These are phyloP conservation scores for Girardinus metallicus DNA, from an alignment of 2,797 vertebrate species.

Conservation along the genomic window DNA sequence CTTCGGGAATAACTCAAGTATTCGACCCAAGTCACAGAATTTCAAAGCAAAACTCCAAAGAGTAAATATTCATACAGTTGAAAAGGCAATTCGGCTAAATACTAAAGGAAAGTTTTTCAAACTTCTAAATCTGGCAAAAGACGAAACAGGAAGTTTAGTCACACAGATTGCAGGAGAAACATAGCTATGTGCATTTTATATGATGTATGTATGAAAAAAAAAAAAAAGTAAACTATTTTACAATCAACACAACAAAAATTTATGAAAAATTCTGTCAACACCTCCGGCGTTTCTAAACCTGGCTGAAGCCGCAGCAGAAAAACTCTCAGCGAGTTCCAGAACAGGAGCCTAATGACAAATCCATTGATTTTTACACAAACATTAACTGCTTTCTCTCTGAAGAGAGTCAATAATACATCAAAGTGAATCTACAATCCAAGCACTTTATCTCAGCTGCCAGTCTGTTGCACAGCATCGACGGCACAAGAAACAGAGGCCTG, in stretches of 20 bases:
- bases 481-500: neutral
- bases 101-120: neutral
- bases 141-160: neutral
- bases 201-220: neutral
- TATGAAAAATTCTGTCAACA: neutral
- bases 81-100: neutral
- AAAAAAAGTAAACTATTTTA: neutral
- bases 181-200: neutral
- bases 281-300: neutral
- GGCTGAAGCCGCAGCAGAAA: neutral
- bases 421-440: conserved; percentile 19
- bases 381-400: conserved; percentile 28
- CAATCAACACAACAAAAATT: neutral
- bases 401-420: conserved; percentile 23
- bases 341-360: conserved; percentile 21
- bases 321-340: neutral
- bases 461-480: conserved; percentile 1
- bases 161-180: no score
- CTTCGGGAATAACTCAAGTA: neutral
- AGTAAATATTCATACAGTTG: neutral
- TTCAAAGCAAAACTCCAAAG: neutral
- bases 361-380: conserved; percentile 32
- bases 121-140: neutral
- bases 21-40: neutral
- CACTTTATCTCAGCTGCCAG: conserved; percentile 25